These are phyloP conservation scores for Sicus ferrugineus DNA, from an alignment of 2,888 invertebrate genomes.

Conservation along the genomic window DNA sequence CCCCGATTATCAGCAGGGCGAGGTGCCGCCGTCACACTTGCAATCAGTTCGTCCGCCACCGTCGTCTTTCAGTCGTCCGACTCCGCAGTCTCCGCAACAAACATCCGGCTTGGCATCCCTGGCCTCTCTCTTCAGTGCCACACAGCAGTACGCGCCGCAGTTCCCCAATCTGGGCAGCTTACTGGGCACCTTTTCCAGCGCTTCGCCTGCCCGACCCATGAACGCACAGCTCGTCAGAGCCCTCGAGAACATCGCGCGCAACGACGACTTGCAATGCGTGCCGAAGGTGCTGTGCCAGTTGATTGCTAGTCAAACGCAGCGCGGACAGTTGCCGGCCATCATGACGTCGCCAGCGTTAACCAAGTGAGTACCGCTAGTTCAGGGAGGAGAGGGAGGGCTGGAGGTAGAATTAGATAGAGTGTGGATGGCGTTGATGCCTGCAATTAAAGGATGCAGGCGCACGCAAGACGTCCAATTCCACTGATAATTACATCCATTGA, in stretches of 20 bases:
- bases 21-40: conserved; percentile 1
- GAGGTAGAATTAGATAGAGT: background rate
- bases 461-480: background rate
- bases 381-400: no score
- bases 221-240: conserved; percentile 65
- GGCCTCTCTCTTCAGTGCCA: conserved; percentile 51
- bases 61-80: conserved; percentile 46
- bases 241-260: conserved; percentile 70
- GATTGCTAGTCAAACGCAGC: conserved; percentile 67
- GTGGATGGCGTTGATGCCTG: conserved; percentile 20
- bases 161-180: conserved; percentile 60
- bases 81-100: conserved; percentile 15
- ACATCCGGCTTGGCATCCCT: conserved; percentile 50
- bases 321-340: conserved; percentile 60
- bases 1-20: conserved; percentile 31
- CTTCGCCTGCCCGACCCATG: conserved; percentile 48
- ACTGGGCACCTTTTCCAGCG: conserved; percentile 55
- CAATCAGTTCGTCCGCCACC: conserved; percentile 45
- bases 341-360: conserved; percentile 62
- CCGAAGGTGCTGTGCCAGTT: conserved; percentile 82
- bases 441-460: conserved; percentile 11
- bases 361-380: conserved; percentile 61
- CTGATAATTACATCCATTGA: conserved; percentile 11
- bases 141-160: conserved; percentile 60
- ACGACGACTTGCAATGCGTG: conserved; percentile 83